Evolutionary conservation across 2,888 invertebrate genomes (phyloP).

Genomic region (Phymatocera aterrima): DNA sequence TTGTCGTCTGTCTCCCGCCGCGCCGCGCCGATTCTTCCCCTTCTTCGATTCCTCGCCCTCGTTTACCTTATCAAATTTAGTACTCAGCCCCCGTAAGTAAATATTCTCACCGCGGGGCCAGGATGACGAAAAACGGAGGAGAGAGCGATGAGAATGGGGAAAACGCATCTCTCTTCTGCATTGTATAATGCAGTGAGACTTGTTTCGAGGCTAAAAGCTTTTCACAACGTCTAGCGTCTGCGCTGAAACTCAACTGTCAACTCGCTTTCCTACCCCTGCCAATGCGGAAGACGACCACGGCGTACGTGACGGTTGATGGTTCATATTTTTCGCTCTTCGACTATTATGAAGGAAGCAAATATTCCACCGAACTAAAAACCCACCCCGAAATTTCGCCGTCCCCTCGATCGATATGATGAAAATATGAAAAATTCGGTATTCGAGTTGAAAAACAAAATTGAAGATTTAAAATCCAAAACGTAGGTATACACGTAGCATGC

Average conservation of each 20-base stretch:
- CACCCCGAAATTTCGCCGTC: not conserved
- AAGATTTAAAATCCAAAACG: too few relatives aligned
- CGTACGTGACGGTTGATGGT: not conserved
- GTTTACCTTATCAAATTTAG: conserved; percentile 21
- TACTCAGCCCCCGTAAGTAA: conserved; percentile 22
- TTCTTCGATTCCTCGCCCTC: not conserved
- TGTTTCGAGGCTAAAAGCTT: conserved; percentile 34
- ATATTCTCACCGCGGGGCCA: conserved; percentile 35
- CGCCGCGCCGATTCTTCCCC: too few relatives aligned
- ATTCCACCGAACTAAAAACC: not conserved
- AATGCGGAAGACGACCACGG: not conserved
- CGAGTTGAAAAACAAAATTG: too few relatives aligned
- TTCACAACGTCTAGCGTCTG: conserved; percentile 26
- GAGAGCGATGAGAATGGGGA: not conserved
- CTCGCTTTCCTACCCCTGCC: not conserved
- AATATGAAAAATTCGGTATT: too few relatives aligned
- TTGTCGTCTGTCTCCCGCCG: too few relatives aligned
- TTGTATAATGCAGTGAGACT: conserved; percentile 12
- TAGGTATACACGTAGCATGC: too few relatives aligned
- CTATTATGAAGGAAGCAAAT: not conserved
- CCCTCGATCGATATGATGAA: too few relatives aligned
- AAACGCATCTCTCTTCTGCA: conserved; percentile 28
- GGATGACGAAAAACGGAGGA: not conserved
- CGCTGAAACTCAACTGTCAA: conserved; percentile 5
- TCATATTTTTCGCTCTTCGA: not conserved